These are phyloP conservation scores for Folsomia manolachei DNA, from an alignment of 2,888 invertebrate species.

Conservation along the genomic window DNA sequence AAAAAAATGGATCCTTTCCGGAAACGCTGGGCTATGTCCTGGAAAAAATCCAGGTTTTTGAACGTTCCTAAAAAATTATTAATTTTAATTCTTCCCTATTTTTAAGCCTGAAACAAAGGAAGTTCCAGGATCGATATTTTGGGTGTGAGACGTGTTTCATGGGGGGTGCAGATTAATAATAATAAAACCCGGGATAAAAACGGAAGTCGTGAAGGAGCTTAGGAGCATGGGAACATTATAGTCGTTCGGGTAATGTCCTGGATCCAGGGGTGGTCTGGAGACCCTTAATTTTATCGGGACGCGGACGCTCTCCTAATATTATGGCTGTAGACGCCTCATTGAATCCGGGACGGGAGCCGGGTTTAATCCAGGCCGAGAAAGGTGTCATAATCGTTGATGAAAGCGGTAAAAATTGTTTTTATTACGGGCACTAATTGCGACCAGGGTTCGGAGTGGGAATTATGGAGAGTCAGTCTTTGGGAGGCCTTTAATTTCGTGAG, in stretches of 20 bases:
- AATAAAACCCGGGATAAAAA: conserved; percentile 2
- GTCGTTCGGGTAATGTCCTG: background rate
- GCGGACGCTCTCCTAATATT: background rate
- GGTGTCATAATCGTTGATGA: background rate
- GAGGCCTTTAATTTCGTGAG: too few species aligned
- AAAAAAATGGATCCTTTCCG: too few species aligned
- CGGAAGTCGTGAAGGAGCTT: conserved; percentile 3
- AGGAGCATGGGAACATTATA: background rate
- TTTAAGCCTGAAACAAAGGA: background rate
- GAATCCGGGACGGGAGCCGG: background rate
- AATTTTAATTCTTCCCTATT: background rate
- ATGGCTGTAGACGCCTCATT: background rate
- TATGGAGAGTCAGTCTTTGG: too few species aligned
- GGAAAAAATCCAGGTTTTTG: too few species aligned
- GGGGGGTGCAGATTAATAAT: background rate
- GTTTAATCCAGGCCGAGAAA: background rate
- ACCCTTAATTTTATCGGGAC: background rate
- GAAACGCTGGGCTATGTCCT: background rate
- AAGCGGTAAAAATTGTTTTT: background rate
- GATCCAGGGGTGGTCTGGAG: background rate
- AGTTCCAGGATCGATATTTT: background rate
- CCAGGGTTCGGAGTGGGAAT: too few species aligned
- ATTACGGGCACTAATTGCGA: background rate
- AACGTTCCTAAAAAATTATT: background rate
- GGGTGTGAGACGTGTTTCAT: too few species aligned